Evolutionary conservation across 2,888 invertebrate species (phyloP), one percentile per base, ranked within the genome.

Genomic region (Protophormia terraenovae): DNA sequence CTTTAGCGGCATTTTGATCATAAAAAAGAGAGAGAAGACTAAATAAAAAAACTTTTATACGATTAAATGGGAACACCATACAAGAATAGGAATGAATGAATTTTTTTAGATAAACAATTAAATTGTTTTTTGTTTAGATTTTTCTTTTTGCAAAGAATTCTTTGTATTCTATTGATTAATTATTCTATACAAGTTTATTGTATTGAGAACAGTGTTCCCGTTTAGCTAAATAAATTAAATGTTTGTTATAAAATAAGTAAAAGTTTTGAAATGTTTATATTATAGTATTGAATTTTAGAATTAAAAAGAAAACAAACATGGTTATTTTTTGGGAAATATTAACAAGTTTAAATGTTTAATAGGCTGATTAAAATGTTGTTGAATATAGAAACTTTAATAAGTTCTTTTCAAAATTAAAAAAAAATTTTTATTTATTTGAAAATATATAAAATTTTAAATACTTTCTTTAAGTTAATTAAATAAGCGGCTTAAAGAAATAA

Each of bases 21-120:
- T 19, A 29, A 22, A 41, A 38, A 41, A 41, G n/a, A n/a, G n/a
- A n/a, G n/a, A 41, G n/a, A 14, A 41, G 41, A 41, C 5, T 41
- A n/a, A 19, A 47, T 8, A 19, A 47, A 47, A 47, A 47, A n/a
- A n/a, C n/a, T n/a, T 7, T 53, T n/a, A 41, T 24, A 45, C 29
- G 16, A 47, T 58, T 64, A 12, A 71, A 78, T 69, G 69, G 47
- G 50, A 60, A 62, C 60, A 71, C 19, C 32, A 62, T 60, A 72
- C 12, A 32, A 47, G 45, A 47, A 24, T 22, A 12, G 35, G 16
- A 47, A 29, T n/a, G 14, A 32, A 32, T 47, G 47, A 47, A 60
- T 35, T 60, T 35, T 45, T 27, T 10, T 16, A 38, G n/a, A 19
- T 24, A 12, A 60, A 69, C 32, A 45, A 62, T 24, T 32, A 38